Conservation (phyloP, 2,888 invertebrate species). For the Pyrocoelia pectoralis region DNA sequence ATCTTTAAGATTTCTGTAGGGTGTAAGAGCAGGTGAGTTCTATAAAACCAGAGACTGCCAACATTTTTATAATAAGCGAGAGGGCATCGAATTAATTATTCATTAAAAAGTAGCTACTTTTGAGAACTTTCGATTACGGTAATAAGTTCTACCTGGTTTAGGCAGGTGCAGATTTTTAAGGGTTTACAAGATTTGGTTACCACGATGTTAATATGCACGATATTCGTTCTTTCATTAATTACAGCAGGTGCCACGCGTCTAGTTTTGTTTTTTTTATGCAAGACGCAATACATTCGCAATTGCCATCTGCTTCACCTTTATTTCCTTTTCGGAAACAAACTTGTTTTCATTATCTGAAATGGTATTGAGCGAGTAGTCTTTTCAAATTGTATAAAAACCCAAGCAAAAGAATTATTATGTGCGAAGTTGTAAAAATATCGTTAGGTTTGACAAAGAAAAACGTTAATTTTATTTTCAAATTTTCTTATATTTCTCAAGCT, state of each 20-base stretch:
- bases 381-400: no score
- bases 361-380: no score
- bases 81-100: conserved; percentile 12
- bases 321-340: no score
- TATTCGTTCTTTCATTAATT: conserved; percentile 35
- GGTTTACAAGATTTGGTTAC: conserved; percentile 46
- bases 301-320: no score
- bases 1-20: conserved; percentile 35
- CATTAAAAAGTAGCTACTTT: conserved; percentile 14
- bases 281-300: not conserved
- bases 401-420: no score
- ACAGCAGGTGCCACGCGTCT: conserved; percentile 28
- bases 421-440: no score
- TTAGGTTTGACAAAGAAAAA: conserved; percentile 35
- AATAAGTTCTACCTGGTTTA: conserved; percentile 27
- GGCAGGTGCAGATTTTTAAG: conserved; percentile 54
- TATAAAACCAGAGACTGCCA: conserved; percentile 14
- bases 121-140: conserved; percentile 7
- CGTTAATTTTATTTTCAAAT: conserved; percentile 46
- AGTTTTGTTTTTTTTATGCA: not conserved
- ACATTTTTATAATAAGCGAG: not conserved
- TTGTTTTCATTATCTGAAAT: not conserved
- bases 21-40: conserved; percentile 40
- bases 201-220: conserved; percentile 39
- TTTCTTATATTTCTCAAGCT: conserved; percentile 51